A percentile compares a stretch with the other conserved stretches of the same genome.
Evolutionary conservation across 2,797 vertebrate genomes (phyloP).

Genomic region (Sebastes taczanowskii): DNA sequence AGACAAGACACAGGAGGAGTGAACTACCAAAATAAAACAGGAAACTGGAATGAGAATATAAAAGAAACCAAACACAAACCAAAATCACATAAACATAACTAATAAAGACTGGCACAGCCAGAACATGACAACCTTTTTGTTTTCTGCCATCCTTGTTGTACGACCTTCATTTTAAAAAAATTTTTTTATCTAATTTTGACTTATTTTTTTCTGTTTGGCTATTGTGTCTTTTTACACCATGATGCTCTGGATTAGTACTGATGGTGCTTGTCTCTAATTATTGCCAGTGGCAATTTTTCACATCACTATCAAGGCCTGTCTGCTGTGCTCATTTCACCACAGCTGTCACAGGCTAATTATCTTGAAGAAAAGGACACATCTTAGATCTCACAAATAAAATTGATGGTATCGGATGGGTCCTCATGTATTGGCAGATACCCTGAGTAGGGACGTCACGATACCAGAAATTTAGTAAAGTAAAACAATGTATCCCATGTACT

Average conservation of each 20-base stretch:
- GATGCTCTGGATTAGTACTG: not conserved
- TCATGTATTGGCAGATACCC: not conserved
- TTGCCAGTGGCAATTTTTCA: not conserved
- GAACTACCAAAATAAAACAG: no score
- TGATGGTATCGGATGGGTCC: not conserved
- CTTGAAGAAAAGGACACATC: not conserved
- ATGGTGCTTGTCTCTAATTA: not conserved
- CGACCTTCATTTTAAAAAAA: not conserved
- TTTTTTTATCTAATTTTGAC: not conserved
- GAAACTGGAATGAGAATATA: no score
- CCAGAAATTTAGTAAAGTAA: no score
- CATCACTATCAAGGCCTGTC: not conserved
- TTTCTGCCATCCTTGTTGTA: not conserved
- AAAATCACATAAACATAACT: no score
- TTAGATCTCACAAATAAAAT: not conserved
- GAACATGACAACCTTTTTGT: not conserved
- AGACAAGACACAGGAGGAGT: no score
- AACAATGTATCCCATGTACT: no score
- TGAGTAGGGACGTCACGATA: not conserved
- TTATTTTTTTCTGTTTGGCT: not conserved
- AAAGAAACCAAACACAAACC: no score
- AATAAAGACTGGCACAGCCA: no score
- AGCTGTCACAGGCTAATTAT: conserved; percentile 3
- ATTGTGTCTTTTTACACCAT: not conserved
- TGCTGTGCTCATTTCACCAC: not conserved